A percentile compares a stretch with the other conserved stretches of the same genome.
Conservation (phyloP, 2,113 vertebrate species). For the Marmota monax region DNA sequence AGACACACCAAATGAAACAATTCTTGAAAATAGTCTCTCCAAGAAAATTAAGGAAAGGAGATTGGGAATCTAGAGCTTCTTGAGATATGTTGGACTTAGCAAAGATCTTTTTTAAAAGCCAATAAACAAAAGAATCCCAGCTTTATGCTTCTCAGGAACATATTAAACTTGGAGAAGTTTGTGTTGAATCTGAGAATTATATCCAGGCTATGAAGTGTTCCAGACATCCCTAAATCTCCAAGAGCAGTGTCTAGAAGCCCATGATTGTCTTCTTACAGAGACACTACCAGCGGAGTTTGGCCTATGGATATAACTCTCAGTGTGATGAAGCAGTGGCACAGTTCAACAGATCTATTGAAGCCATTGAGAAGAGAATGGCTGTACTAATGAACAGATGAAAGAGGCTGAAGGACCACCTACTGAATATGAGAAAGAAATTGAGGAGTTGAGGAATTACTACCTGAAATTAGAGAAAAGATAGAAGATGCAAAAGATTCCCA, state of each 20-base stretch:
- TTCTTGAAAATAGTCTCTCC: too few relatives aligned
- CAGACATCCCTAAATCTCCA: constrained; percentile 95
- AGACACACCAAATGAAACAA: too few relatives aligned
- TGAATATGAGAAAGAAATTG: constrained; percentile 91
- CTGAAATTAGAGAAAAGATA: constrained; percentile 96
- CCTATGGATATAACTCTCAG: constrained; percentile 91
- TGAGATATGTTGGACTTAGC: too few relatives aligned
- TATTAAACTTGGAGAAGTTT: too few relatives aligned
- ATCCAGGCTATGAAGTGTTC: constrained; percentile 94
- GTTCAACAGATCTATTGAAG: constrained; percentile 91
- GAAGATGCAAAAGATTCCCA: constrained; percentile 97
- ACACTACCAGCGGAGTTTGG: constrained; percentile 97
- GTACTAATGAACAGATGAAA: constrained; percentile 89
- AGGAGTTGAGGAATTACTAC: constrained; percentile 94
- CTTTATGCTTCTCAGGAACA: too few relatives aligned
- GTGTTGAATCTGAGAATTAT: constrained; percentile 90
- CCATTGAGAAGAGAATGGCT: constrained; percentile 94
- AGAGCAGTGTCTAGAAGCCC: constrained; percentile 93
- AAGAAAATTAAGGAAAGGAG: too few relatives aligned
- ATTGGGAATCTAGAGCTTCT: too few relatives aligned
- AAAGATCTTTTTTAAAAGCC: too few relatives aligned
- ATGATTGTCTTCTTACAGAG: constrained; percentile 95
- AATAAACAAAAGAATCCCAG: too few relatives aligned
- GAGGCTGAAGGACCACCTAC: constrained; percentile 83
- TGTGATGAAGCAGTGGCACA: constrained; percentile 91